Percentiles rank a stretch among this genome's conserved stretches.
phyloP scores from a whole-genome alignment of 2,113 vertebrate genomes.

The Bubo blakistoni region DNA sequence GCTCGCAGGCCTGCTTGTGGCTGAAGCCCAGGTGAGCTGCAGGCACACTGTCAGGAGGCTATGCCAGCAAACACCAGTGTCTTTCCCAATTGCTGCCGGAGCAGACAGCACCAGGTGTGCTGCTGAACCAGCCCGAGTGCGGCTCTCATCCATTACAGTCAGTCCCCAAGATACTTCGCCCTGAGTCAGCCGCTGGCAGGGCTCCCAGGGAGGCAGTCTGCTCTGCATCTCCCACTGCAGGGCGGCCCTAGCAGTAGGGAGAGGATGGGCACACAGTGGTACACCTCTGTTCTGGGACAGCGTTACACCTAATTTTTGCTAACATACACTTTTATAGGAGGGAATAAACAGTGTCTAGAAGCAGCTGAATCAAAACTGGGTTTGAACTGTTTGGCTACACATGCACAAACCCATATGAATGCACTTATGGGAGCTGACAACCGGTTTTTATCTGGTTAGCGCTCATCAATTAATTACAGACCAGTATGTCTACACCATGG shows the following conservation, averaged over 20 bases:
- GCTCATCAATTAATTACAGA: constrained; percentile 26
- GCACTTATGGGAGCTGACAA: neutral
- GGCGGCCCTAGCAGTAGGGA: neutral
- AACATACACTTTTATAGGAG: neutral
- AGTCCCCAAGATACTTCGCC: neutral
- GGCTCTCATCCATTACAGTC: neutral
- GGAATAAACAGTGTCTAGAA: neutral
- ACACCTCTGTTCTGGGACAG: neutral
- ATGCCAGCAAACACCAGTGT: neutral
- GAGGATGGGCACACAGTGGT: neutral
- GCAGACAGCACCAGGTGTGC: neutral
- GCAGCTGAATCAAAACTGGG: neutral
- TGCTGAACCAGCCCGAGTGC: neutral
- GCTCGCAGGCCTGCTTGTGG: rapidly evolving
- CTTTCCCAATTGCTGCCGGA: neutral
- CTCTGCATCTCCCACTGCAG: neutral
- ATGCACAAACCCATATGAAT: neutral
- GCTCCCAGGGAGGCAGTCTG: neutral
- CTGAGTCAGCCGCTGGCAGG: neutral
- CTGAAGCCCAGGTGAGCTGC: neutral
- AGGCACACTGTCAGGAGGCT: neutral
- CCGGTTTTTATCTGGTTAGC: neutral
- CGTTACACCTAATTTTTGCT: neutral
- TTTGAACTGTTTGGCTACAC: neutral
- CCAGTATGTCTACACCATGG: neutral